These are phyloP conservation scores for Cryptus viduatorius DNA, from an alignment of 2,888 invertebrate species.

Conservation along the genomic window DNA sequence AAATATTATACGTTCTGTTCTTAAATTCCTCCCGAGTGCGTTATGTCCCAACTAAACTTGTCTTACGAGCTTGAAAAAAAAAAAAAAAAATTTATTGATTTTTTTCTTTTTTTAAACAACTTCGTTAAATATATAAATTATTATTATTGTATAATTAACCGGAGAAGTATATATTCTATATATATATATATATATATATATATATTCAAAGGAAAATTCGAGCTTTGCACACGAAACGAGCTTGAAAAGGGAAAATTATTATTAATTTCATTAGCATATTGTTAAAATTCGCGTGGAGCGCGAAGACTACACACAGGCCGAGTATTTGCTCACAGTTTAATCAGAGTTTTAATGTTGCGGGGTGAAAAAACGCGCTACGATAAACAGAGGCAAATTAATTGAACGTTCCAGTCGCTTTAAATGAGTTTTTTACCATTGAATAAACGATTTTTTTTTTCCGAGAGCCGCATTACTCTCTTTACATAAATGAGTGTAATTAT, in stretches of 20 bases:
- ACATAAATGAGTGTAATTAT: neutral
- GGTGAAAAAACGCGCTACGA: neutral
- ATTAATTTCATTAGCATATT: conserved; percentile 35
- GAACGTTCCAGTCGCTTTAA: conserved; percentile 34
- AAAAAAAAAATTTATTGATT: neutral
- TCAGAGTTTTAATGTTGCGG: conserved; percentile 19
- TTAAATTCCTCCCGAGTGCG: conserved; percentile 7
- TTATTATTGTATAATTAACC: conserved; percentile 31
- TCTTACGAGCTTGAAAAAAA: conserved; percentile 51
- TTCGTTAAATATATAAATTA: conserved; percentile 29
- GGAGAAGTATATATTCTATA: conserved; percentile 19
- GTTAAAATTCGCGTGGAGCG: conserved; percentile 10
- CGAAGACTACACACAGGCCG: conserved; percentile 4
- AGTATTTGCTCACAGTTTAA: conserved; percentile 37
- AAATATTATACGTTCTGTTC: neutral
- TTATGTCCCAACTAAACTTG: conserved; percentile 38
- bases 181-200: neutral
- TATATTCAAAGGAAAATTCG: conserved; percentile 18
- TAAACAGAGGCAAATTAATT: conserved; percentile 2
- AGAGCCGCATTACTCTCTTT: neutral
- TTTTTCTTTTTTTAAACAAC: conserved; percentile 16
- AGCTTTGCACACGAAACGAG: conserved; percentile 44
- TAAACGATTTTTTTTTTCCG: neutral
- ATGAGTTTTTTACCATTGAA: neutral
- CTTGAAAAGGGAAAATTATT: conserved; percentile 33